These are phyloP conservation scores for Euproctis similis DNA, from an alignment of 2,888 invertebrate species.

Conservation along the genomic window DNA sequence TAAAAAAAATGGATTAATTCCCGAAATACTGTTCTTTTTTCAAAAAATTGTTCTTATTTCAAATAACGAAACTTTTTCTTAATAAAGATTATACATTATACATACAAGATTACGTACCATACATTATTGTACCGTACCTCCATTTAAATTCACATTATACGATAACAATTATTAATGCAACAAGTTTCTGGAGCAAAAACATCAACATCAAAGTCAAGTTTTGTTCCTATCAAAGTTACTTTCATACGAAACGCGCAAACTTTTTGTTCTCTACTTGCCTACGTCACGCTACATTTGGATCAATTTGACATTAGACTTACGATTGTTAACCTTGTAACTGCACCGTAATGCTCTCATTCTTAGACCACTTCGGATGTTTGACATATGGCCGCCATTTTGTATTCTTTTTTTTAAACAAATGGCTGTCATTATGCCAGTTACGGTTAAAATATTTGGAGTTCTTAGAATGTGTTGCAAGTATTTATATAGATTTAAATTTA, in stretches of 20 bases:
- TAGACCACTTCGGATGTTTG: conserved; percentile 16
- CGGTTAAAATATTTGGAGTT: conserved; percentile 4
- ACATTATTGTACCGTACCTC: no score
- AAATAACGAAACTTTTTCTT: no score
- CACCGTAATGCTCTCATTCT: conserved; percentile 19
- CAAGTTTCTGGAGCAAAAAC: not conserved
- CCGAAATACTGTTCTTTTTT: no score
- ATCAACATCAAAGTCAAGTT: conserved; percentile 7
- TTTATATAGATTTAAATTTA: conserved; percentile 3
- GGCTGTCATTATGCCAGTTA: conserved; percentile 12
- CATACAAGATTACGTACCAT: no score
- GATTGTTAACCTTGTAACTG: conserved; percentile 24
- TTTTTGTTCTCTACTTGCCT: conserved; percentile 13
- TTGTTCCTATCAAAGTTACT: no score
- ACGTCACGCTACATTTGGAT: conserved; percentile 15
- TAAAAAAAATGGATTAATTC: no score
- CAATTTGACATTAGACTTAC: conserved; percentile 21
- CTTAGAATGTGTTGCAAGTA: conserved; percentile 7
- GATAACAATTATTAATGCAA: no score
- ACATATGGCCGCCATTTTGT: conserved; percentile 22
- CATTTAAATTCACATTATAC: no score
- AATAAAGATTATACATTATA: no score
- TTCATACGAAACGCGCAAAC: conserved; percentile 6
- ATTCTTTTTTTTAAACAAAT: conserved; percentile 19
- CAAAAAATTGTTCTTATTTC: no score